These are phyloP conservation scores for Calycopis cecrops DNA, from an alignment of 1,140 invertebrate species.

Conservation along the genomic window DNA sequence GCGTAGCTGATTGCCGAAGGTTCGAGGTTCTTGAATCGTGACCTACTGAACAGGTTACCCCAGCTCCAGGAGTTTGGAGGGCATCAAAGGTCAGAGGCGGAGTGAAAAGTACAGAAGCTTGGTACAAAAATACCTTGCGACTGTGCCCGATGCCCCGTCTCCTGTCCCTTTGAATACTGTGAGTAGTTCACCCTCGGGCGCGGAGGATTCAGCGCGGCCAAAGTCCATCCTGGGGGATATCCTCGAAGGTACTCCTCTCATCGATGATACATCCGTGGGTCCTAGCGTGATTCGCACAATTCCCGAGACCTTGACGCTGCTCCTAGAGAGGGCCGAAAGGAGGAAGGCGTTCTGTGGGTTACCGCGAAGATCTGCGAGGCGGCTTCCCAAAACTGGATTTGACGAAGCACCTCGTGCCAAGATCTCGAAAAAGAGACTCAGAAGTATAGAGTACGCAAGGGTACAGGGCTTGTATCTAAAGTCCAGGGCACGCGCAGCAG, in stretches of 20 bases:
- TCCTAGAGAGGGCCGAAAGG: slow-evolving; percentile 20
- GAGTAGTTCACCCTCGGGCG: slow-evolving; percentile 12
- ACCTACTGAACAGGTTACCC: slow-evolving; percentile 19
- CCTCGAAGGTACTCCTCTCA: slow-evolving; percentile 1
- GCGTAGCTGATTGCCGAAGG: slow-evolving; percentile 21
- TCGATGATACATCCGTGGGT: slow-evolving; percentile 3
- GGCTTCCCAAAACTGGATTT: slow-evolving; percentile 8
- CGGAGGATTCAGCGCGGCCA: not conserved
- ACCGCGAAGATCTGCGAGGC: slow-evolving; percentile 17
- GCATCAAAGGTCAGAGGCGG: slow-evolving; percentile 28
- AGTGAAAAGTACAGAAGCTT: slow-evolving; percentile 20
- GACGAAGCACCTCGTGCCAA: slow-evolving; percentile 6
- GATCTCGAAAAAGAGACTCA: too few species aligned
- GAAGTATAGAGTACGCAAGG: slow-evolving; percentile 31
- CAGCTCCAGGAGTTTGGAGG: slow-evolving; percentile 24
- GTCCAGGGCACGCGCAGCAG: slow-evolving; percentile 22
- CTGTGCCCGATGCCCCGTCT: not conserved
- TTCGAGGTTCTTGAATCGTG: slow-evolving; percentile 10
- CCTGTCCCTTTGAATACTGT: not conserved
- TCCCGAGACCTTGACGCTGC: slow-evolving; percentile 13
- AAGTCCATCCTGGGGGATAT: too few species aligned
- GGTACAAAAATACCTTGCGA: slow-evolving; percentile 20
- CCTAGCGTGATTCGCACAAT: not conserved
- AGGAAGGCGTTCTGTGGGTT: slow-evolving; percentile 14
- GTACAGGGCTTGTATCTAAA: slow-evolving; percentile 31